phyloP scores from a whole-genome alignment of 2,888 invertebrate species.

The Hypsopygia costalis region DNA sequence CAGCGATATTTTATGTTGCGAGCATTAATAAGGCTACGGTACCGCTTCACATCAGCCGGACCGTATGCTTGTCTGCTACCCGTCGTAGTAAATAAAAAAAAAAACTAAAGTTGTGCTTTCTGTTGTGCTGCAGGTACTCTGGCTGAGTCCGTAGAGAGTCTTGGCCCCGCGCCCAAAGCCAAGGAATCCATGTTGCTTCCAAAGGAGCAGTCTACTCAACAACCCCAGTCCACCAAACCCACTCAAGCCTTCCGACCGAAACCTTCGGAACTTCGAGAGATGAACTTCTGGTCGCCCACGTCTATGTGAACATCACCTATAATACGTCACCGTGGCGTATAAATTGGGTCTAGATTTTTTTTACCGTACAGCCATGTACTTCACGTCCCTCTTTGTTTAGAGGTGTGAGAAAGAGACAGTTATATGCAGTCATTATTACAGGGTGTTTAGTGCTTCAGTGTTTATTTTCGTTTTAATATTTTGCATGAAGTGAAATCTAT shows the following conservation, averaged over 20 bases:
- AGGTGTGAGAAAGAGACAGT: conserved; percentile 3
- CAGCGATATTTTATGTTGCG: no score
- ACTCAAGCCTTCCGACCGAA: conserved; percentile 46
- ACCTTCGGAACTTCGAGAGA: conserved; percentile 86
- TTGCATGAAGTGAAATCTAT: neutral
- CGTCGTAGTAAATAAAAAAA: no score
- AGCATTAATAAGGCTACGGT: no score
- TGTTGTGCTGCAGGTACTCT: conserved; percentile 53
- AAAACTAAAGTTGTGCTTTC: no score
- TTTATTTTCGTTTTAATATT: neutral
- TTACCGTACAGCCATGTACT: neutral
- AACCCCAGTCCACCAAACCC: conserved; percentile 43
- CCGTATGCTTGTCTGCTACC: no score
- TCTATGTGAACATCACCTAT: conserved; percentile 82
- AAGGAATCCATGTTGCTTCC: conserved; percentile 31
- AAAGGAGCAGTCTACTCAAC: conserved; percentile 33
- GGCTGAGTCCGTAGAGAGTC: conserved; percentile 66
- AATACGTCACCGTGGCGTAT: neutral
- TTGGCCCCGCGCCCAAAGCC: conserved; percentile 59
- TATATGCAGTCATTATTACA: neutral
- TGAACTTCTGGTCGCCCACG: conserved; percentile 93
- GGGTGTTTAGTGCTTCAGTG: neutral
- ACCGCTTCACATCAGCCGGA: no score
- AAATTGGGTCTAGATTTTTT: neutral
- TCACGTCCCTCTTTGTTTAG: conserved; percentile 1